These are phyloP conservation scores for Vipera ursinii DNA, from an alignment of 2,797 vertebrate genomes.

Conservation along the genomic window DNA sequence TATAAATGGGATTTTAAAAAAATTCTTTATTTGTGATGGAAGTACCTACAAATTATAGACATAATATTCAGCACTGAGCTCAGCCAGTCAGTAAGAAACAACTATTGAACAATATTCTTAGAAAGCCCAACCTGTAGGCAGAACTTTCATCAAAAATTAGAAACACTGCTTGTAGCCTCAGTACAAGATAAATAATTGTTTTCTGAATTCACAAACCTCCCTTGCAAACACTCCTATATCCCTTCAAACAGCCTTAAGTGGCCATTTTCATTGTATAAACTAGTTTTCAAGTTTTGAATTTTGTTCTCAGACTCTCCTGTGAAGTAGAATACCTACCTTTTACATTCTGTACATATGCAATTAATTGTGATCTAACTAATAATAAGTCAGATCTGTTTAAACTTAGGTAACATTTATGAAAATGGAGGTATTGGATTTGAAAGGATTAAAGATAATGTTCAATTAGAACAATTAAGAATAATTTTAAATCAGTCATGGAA, in stretches of 20 bases:
- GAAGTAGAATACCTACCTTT: not conserved
- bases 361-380: not conserved
- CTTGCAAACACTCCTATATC: not conserved
- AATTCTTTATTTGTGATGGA: not conserved
- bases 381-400: not conserved
- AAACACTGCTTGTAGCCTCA: not conserved
- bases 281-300: not conserved
- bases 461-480: not conserved
- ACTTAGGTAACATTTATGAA: not conserved
- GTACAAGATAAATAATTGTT: not conserved
- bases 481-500: no score
- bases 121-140: not conserved
- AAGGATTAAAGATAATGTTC: not conserved
- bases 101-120: not conserved
- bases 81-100: no score
- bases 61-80: not conserved
- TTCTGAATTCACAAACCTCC: not conserved
- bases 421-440: no score
- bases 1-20: no score
- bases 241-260: not conserved
- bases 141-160: not conserved
- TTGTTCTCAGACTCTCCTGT: not conserved
- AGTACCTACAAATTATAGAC: not conserved
- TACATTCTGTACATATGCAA: not conserved
- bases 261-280: not conserved